These are phyloP conservation scores for Dicaeum eximium DNA, from an alignment of 2,113 vertebrate species.

Conservation along the genomic window DNA sequence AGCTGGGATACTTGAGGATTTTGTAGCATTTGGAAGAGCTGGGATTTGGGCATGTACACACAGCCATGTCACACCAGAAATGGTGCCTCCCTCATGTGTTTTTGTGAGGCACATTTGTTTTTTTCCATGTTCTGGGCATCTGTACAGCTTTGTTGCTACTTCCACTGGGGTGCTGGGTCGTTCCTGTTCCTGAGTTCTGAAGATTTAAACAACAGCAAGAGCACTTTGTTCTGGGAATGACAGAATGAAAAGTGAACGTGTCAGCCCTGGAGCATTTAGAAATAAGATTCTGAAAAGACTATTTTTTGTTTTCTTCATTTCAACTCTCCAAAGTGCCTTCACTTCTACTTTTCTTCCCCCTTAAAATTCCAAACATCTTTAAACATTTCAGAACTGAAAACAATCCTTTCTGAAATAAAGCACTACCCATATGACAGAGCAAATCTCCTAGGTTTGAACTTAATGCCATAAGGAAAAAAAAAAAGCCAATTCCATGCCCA, in stretches of 20 bases:
- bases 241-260: not conserved
- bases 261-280: not conserved
- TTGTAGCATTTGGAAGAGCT: not conserved
- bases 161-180: not conserved
- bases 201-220: not conserved
- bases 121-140: not conserved
- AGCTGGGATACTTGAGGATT: not conserved
- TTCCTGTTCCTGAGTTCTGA: not conserved
- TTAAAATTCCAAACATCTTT: not conserved
- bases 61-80: rapidly evolving
- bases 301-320: not conserved
- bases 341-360: not conserved
- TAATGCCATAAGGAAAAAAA: rapidly evolving
- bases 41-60: not conserved
- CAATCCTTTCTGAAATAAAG: not conserved
- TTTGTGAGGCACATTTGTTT: not conserved
- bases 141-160: not conserved
- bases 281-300: not conserved
- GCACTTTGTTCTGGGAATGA: not conserved
- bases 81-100: rapidly evolving
- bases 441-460: not conserved
- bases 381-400: not conserved
- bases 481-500: not conserved
- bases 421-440: not conserved
- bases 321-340: not conserved